Evolutionary conservation across 2,888 invertebrate species (phyloP), one percentile per base, ranked within the genome.

Genomic region (Allacma fusca): DNA sequence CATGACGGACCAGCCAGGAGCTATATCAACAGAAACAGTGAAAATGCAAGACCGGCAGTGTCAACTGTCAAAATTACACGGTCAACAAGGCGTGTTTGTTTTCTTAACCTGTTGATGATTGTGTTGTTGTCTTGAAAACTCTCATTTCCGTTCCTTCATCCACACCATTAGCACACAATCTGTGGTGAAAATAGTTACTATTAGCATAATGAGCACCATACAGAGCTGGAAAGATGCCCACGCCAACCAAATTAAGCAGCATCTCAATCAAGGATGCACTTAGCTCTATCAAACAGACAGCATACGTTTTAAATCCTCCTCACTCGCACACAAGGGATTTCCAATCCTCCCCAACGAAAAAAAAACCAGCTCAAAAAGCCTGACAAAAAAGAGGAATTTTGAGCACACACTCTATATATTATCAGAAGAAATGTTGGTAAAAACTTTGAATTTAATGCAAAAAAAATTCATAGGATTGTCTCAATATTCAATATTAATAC

Each of bases 1-100:
- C 40, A 40, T 40, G n/a, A n/a, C n/a, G n/a, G n/a, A n/a, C n/a
- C n/a, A 50, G 50, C n/a, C 50, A 50, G 16, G 50, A 50, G 50
- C 9, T n/a, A 13, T 40, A 40, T 5, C 13, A 13, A 40, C 7
- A n/a, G 16, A 50, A 50, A 16, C 5, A 50, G 50, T 50, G 50
- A 16, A 50, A 50, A 50, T 50, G 2, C 19, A 50, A 34, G 34
- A 34, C 34, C 34, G 50, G 16, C 50, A 50, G 65, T 19, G 24
- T 28, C 67, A 67, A 67, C 67, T 67, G 34, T 50, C 50, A 67
- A 68, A 40, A 40, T 40, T 68, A 68, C 43, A 70, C 44, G 69
- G 69, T 44, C 69, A 70, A 70, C 24, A 44, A 70, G 69, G 69
- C 44, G 69, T 70, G 16, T 44, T 43, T 70, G 43, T 44, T 70